Percentiles rank a stretch among this genome's conserved stretches.
Evolutionary conservation across 1,140 invertebrate genomes (phyloP).

Genomic region (Pachypeltis micranthus): DNA sequence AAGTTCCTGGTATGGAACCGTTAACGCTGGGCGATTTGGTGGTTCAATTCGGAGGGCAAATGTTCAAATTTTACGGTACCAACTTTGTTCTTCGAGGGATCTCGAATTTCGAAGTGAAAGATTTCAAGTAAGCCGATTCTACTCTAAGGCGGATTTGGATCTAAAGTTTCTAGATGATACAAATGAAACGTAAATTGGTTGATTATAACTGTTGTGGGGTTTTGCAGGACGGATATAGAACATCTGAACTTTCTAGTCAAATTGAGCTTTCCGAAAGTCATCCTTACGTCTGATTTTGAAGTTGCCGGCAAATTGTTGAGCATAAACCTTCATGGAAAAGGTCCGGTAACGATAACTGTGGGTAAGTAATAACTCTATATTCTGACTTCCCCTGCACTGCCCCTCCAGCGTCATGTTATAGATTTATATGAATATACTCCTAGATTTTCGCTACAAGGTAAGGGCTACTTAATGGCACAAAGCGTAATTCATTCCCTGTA

Average conservation of each 20-base stretch:
- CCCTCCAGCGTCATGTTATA: no score
- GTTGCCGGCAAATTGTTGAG: conserved; percentile 47
- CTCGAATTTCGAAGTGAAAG: conserved; percentile 38
- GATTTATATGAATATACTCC: no score
- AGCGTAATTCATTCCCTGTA: no score
- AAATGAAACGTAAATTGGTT: no score
- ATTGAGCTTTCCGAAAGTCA: conserved; percentile 41
- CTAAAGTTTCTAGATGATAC: conserved; percentile 31
- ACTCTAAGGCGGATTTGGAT: no score
- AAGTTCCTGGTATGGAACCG: conserved; percentile 52
- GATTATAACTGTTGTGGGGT: no score
- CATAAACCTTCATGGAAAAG: conserved; percentile 45
- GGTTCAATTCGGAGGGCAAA: conserved; percentile 27
- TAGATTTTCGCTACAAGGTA: no score
- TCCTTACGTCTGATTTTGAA: conserved; percentile 45
- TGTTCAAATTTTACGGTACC: conserved; percentile 36
- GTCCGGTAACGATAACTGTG: conserved; percentile 46
- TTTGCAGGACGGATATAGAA: conserved; percentile 41
- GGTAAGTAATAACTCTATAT: conserved; percentile 43
- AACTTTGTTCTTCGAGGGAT: conserved; percentile 41
- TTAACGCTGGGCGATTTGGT: conserved; percentile 40
- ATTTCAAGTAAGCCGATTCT: conserved; percentile 34
- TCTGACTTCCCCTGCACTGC: no score
- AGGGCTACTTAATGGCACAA: no score
- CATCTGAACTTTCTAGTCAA: conserved; percentile 38